phyloP scores from a whole-genome alignment of 2,797 vertebrate species.

The Rachycentron canadum region DNA sequence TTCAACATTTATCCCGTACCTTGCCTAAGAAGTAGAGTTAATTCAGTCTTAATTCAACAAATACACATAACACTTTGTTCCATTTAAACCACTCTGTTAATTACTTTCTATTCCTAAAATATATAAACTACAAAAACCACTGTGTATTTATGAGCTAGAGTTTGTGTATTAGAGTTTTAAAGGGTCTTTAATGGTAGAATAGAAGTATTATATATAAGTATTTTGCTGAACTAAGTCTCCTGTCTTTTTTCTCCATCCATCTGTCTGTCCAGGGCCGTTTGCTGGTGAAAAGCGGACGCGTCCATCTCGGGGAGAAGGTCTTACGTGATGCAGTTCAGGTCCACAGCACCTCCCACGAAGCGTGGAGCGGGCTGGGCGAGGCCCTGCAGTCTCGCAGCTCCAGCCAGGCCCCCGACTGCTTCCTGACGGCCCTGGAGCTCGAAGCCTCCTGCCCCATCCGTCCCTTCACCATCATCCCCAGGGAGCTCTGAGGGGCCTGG shows the following conservation, averaged over 20 bases:
- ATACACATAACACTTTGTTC: background rate
- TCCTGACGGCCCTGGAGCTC: conserved; percentile 94
- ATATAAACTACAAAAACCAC: background rate
- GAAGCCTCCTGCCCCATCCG: conserved; percentile 95
- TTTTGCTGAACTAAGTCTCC: background rate
- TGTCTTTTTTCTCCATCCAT: background rate
- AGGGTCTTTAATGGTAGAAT: background rate
- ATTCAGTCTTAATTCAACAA: conserved; percentile 16
- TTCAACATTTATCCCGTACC: conserved; percentile 20
- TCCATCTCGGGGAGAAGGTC: conserved; percentile 93
- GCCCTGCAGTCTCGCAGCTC: conserved; percentile 91
- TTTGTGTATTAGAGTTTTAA: background rate
- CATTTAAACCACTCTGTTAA: background rate
- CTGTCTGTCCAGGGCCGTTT: conserved; percentile 86
- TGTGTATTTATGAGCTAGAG: background rate
- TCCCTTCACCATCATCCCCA: conserved; percentile 94
- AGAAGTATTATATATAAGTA: too few relatives aligned
- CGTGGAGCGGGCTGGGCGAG: conserved; percentile 94
- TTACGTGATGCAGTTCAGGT: conserved; percentile 91
- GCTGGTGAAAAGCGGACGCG: conserved; percentile 89
- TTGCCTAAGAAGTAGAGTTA: background rate
- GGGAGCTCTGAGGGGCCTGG: conserved; percentile 87
- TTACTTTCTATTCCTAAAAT: background rate
- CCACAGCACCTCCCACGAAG: conserved; percentile 92
- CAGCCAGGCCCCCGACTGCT: conserved; percentile 92